Percentiles rank a stretch among this genome's conserved stretches.
Evolutionary conservation across 2,113 vertebrate species (phyloP).

Genomic region (Fulmarus glacialis): DNA sequence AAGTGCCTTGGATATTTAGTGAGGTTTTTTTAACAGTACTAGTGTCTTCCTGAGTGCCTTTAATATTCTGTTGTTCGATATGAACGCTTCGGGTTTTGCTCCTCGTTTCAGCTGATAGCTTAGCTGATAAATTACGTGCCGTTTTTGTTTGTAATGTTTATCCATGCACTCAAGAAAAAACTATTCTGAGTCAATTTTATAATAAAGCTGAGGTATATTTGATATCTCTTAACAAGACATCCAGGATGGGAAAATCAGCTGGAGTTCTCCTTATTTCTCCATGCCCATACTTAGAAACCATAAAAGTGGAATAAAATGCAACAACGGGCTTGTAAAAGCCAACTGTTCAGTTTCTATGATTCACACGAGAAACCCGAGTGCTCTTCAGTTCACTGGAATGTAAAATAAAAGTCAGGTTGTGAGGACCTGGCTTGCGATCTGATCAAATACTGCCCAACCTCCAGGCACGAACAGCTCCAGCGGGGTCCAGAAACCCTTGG

Average conservation of each 20-base stretch:
- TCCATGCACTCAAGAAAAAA: background rate
- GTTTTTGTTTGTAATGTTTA: background rate
- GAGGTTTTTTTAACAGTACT: background rate
- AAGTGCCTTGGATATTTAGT: background rate
- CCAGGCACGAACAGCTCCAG: background rate
- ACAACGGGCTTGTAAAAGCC: background rate
- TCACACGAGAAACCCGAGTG: accelerated
- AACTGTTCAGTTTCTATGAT: background rate
- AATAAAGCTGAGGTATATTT: background rate
- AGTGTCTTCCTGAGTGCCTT: background rate
- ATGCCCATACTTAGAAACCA: background rate
- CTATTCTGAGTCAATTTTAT: background rate
- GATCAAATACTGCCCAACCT: background rate
- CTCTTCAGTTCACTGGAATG: background rate
- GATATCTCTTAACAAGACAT: background rate
- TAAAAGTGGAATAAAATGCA: background rate
- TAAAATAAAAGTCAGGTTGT: background rate
- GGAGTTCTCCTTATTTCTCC: background rate
- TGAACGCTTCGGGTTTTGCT: background rate
- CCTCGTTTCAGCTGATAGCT: background rate
- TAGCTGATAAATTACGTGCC: background rate
- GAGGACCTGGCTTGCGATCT: background rate
- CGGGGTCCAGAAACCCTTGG: background rate
- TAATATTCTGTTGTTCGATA: background rate
- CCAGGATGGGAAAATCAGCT: background rate